phyloP scores from a whole-genome alignment of 2,797 vertebrate genomes.

The Gadopsis marmoratus region DNA sequence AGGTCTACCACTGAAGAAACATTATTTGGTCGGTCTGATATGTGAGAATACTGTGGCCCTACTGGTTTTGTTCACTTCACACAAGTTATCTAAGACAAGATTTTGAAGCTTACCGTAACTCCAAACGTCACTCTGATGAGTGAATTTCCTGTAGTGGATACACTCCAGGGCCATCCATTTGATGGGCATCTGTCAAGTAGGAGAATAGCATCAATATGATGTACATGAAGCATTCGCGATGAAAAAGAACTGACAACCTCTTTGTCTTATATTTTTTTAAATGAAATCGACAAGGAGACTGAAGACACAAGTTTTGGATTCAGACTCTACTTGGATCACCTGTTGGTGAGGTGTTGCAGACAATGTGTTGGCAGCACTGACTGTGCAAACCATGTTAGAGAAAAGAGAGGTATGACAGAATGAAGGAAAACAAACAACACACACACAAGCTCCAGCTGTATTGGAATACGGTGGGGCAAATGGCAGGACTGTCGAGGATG shows the following conservation, averaged over 20 bases:
- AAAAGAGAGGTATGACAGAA: background rate
- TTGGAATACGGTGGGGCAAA: conserved; percentile 38
- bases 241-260: background rate
- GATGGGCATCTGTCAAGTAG: conserved; percentile 92
- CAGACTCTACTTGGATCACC: background rate
- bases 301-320: background rate
- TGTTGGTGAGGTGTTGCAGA: background rate
- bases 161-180: conserved; percentile 99
- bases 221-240: background rate
- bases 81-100: background rate
- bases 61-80: background rate
- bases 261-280: background rate
- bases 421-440: conserved; percentile 24
- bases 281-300: background rate
- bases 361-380: conserved; percentile 12
- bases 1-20: background rate
- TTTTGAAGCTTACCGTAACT: conserved; percentile 91
- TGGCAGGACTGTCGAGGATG: conserved; percentile 31
- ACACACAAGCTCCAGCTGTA: conserved; percentile 10
- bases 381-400: background rate
- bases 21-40: too few species aligned
- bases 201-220: conserved; percentile 15
- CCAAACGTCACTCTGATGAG: conserved; percentile 99
- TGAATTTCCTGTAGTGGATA: conserved; percentile 99
- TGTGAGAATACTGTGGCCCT: background rate